These are phyloP conservation scores for Pangasius macronema DNA, from an alignment of 2,797 vertebrate genomes.

Conservation along the genomic window DNA sequence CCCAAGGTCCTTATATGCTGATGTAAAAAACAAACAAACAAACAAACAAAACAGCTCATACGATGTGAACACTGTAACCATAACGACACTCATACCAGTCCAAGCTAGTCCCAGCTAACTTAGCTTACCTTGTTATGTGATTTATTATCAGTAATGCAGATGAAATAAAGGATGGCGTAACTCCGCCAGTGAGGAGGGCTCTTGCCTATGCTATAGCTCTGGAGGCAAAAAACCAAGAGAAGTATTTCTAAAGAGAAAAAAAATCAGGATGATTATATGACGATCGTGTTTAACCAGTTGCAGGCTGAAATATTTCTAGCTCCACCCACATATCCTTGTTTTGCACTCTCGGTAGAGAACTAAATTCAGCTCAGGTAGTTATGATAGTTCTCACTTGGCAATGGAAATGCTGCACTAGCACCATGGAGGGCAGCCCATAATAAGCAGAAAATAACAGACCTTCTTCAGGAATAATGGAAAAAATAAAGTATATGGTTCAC, in stretches of 20 bases:
- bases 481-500: neutral
- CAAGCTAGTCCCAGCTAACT: neutral
- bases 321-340: conserved; percentile 11
- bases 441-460: neutral
- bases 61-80: neutral
- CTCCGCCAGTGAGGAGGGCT: neutral
- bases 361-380: neutral
- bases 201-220: too few relatives aligned
- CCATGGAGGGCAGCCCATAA: neutral
- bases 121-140: too few relatives aligned
- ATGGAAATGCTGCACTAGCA: neutral
- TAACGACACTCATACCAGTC: neutral
- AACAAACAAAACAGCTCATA: neutral
- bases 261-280: neutral
- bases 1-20: neutral
- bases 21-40: too few relatives aligned
- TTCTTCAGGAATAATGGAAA: neutral
- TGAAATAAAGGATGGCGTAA: neutral
- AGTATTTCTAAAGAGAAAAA: neutral
- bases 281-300: neutral
- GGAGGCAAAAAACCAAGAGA: neutral
- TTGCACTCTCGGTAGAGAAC: neutral
- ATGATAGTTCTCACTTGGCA: neutral
- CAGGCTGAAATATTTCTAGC: conserved; percentile 3
- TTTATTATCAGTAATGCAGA: neutral